Percentiles rank a stretch among this genome's conserved stretches.
These are phyloP conservation scores for Pseudobourletiella spinata DNA, from an alignment of 1,140 invertebrate genomes.

Conservation along the genomic window DNA sequence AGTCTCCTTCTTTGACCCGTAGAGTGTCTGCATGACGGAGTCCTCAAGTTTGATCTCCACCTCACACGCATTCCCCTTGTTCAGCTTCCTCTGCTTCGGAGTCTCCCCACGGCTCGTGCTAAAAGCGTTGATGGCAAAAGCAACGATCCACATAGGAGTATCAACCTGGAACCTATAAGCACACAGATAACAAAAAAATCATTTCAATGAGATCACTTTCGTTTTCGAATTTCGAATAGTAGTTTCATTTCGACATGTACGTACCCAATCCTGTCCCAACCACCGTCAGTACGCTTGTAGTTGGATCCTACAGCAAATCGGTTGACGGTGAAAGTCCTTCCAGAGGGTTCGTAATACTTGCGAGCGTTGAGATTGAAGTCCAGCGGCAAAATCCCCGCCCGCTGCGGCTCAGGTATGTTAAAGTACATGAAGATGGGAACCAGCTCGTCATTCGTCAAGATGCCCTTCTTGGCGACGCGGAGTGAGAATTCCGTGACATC, in stretches of 20 bases:
- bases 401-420: not conserved
- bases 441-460: conserved; percentile 6
- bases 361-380: conserved; percentile 4
- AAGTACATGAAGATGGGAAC: conserved; percentile 4
- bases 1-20: not conserved
- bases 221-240: not conserved
- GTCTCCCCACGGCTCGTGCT: conserved; percentile 1
- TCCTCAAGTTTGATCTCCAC: conserved; percentile 7
- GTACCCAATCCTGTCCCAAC: conserved; percentile 2
- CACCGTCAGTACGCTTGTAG: conserved; percentile 7
- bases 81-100: not conserved
- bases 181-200: no score
- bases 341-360: conserved; percentile 3
- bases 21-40: not conserved
- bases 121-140: conserved; percentile 5
- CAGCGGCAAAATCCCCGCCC: not conserved
- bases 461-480: conserved; percentile 1
- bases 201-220: not conserved
- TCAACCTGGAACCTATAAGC: conserved; percentile 2
- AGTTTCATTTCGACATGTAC: no score
- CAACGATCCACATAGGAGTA: conserved; percentile 2
- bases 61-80: not conserved
- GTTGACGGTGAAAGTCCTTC: not conserved
- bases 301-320: conserved; percentile 4
- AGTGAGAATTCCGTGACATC: not conserved